Evolutionary conservation across 2,113 vertebrate genomes (phyloP).

Genomic region (Morone saxatilis): DNA sequence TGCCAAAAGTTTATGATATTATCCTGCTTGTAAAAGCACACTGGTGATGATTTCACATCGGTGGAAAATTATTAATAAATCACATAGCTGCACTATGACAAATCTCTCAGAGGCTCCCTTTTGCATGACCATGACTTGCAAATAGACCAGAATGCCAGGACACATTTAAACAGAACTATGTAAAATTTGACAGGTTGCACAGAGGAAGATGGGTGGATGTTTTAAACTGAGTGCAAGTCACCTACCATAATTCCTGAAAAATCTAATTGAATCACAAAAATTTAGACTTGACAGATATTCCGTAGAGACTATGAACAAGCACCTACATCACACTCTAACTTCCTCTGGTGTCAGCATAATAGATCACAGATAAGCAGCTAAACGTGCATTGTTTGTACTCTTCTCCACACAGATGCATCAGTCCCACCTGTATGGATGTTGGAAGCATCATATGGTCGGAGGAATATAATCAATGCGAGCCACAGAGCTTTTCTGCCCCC

Average conservation of each 20-base stretch:
- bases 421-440: not conserved
- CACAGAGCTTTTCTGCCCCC: not conserved
- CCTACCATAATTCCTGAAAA: not conserved
- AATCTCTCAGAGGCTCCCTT: slow-evolving; percentile 21
- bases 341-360: not conserved
- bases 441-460: not conserved
- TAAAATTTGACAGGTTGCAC: not conserved
- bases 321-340: no score
- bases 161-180: not conserved
- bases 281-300: not conserved
- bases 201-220: not conserved
- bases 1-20: slow-evolving; percentile 55
- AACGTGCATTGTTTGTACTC: not conserved
- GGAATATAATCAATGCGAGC: not conserved
- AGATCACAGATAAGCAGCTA: slow-evolving; percentile 15
- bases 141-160: slow-evolving; percentile 21
- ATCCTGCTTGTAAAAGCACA: slow-evolving; percentile 62
- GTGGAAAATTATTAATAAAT: slow-evolving; percentile 73
- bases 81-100: slow-evolving; percentile 40
- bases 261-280: not conserved
- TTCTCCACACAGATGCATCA: not conserved
- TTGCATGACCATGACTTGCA: slow-evolving; percentile 27
- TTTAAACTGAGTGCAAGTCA: not conserved
- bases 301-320: not conserved
- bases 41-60: slow-evolving; percentile 68